These are phyloP conservation scores for Salmo trutta DNA, from an alignment of 2,797 vertebrate species.

Conservation along the genomic window DNA sequence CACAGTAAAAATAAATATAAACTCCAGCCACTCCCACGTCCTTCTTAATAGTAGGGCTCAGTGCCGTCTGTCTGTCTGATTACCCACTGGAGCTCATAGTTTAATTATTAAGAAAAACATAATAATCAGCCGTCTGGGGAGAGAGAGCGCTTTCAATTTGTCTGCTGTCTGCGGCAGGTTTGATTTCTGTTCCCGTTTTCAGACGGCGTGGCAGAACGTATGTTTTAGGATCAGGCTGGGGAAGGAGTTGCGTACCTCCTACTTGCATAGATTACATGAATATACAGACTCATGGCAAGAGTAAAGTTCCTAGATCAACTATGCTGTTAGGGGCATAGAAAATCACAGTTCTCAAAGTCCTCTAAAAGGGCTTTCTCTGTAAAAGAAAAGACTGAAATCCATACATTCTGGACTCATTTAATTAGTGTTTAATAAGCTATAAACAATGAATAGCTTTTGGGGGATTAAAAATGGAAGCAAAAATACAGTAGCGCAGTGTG, in stretches of 20 bases:
- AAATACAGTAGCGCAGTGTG: neutral
- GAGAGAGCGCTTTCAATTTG: slow-evolving; percentile 13
- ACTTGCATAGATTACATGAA: neutral
- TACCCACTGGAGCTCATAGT: slow-evolving; percentile 14
- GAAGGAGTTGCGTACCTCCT: neutral
- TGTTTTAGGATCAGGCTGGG: neutral
- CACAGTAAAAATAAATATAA: slow-evolving; percentile 28
- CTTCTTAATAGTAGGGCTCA: slow-evolving; percentile 27
- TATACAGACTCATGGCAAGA: neutral
- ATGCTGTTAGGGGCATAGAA: neutral
- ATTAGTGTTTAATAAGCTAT: neutral
- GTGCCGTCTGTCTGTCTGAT: slow-evolving; percentile 16
- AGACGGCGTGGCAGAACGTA: neutral
- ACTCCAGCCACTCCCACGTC: slow-evolving; percentile 15
- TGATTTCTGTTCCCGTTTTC: neutral
- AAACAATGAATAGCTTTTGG: neutral
- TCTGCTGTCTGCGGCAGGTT: slow-evolving; percentile 1
- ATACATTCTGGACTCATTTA: neutral
- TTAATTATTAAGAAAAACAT: slow-evolving; percentile 31
- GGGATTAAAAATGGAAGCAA: neutral
- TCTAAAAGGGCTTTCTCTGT: neutral
- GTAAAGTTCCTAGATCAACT: neutral
- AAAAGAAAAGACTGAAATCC: neutral
- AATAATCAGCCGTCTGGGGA: slow-evolving; percentile 27
- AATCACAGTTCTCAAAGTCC: neutral